A percentile compares a stretch with the other conserved stretches of the same genome.
Evolutionary conservation across 2,797 vertebrate genomes (phyloP).

Genomic region (Lindbergichthys nudifrons): DNA sequence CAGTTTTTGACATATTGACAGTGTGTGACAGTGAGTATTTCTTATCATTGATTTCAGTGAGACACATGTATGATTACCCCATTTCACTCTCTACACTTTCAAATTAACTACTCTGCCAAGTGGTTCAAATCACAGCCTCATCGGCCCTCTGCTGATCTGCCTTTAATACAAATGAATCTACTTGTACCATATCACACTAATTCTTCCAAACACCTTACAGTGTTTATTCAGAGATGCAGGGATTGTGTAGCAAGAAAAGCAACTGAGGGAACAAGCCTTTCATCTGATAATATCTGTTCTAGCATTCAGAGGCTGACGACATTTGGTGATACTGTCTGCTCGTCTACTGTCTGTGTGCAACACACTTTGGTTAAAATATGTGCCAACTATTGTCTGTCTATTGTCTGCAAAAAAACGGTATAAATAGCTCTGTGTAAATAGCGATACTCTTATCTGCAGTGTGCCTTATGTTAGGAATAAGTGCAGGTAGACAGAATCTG

Average conservation of each 20-base stretch:
- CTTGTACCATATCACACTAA: background rate
- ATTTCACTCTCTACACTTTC: background rate
- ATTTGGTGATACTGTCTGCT: slow-evolving; percentile 22
- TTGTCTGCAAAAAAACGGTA: slow-evolving; percentile 11
- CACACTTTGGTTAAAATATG: slow-evolving; percentile 8
- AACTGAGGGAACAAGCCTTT: background rate
- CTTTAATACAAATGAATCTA: background rate
- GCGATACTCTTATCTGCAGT: slow-evolving; percentile 4
- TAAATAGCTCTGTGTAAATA: slow-evolving; percentile 9
- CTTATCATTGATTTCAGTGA: background rate
- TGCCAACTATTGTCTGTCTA: background rate
- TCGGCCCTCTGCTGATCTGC: background rate
- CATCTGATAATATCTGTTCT: slow-evolving; percentile 3
- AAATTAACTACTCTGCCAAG: background rate
- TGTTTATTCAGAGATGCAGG: slow-evolving; percentile 3
- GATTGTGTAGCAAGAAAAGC: background rate
- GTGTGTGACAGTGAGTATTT: background rate
- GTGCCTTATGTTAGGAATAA: slow-evolving; percentile 7
- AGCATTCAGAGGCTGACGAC: slow-evolving; percentile 14
- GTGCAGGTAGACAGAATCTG: background rate
- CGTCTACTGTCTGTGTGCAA: slow-evolving; percentile 8
- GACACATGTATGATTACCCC: slow-evolving; percentile 1
- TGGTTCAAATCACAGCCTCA: background rate
- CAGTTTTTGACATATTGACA: slow-evolving; percentile 3
- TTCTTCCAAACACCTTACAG: background rate